These are phyloP conservation scores for Andrena hattorfiana DNA, from an alignment of 2,888 invertebrate genomes.

Conservation along the genomic window DNA sequence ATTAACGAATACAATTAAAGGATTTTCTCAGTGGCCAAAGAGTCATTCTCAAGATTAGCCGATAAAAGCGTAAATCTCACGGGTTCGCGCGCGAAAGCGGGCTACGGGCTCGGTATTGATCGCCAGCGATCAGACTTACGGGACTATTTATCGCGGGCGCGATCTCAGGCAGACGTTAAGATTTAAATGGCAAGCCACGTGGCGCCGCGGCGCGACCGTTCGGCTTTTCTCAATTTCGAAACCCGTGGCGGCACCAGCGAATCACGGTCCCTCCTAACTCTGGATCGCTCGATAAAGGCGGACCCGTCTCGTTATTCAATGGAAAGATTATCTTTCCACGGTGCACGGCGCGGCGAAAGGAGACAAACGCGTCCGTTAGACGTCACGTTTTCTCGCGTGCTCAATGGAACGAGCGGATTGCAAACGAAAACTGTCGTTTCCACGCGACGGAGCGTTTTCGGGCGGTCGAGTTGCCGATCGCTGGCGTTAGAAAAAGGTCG, in stretches of 20 bases:
- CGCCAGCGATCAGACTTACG: conserved; percentile 46
- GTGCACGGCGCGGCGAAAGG: background rate
- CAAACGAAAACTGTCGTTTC: conserved; percentile 19
- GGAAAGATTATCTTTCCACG: conserved; percentile 34
- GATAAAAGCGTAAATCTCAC: conserved; percentile 29
- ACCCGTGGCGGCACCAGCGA: conserved; percentile 7
- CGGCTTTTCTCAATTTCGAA: conserved; percentile 58
- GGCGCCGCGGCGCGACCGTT: conserved; percentile 37
- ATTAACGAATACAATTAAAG: background rate
- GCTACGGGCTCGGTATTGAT: conserved; percentile 50
- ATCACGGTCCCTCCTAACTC: background rate
- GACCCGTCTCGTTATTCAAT: conserved; percentile 14
- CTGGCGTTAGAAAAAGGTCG: conserved; percentile 20
- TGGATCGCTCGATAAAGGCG: conserved; percentile 11
- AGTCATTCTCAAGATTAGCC: conserved; percentile 17
- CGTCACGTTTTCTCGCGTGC: background rate
- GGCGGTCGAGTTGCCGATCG: conserved; percentile 10
- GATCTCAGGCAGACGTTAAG: conserved; percentile 63
- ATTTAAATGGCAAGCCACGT: conserved; percentile 70
- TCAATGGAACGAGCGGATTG: background rate
- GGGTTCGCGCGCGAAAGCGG: conserved; percentile 19
- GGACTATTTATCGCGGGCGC: conserved; percentile 61
- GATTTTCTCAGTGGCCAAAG: background rate
- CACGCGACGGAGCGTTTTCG: background rate
- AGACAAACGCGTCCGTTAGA: conserved; percentile 22